These are phyloP conservation scores for Melanargia galathea DNA, from an alignment of 2,888 invertebrate genomes.

Conservation along the genomic window DNA sequence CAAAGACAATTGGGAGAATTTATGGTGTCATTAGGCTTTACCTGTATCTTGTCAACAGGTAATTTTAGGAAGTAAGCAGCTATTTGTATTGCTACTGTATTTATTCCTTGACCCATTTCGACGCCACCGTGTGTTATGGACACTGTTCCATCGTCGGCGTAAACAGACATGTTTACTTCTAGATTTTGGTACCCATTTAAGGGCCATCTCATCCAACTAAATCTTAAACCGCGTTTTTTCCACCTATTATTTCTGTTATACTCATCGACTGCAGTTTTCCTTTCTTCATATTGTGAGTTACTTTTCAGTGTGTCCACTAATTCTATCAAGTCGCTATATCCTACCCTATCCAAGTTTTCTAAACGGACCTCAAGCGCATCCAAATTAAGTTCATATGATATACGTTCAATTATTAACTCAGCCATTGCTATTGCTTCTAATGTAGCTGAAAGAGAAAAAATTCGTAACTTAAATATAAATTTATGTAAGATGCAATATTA, in stretches of 20 bases:
- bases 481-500: neutral
- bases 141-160: constrained; percentile 86
- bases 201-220: constrained; percentile 87
- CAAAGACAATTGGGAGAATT: constrained; percentile 79
- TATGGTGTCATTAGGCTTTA: constrained; percentile 81
- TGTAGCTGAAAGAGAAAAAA: constrained; percentile 67
- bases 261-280: constrained; percentile 67
- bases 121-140: constrained; percentile 84
- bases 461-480: neutral
- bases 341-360: constrained; percentile 56
- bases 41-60: constrained; percentile 80
- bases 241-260: constrained; percentile 87
- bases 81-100: constrained; percentile 88
- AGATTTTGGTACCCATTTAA: constrained; percentile 71
- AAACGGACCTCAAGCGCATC: constrained; percentile 81
- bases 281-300: constrained; percentile 70
- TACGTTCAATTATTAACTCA: constrained; percentile 85
- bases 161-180: constrained; percentile 85
- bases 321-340: constrained; percentile 67
- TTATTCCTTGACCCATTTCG: constrained; percentile 89
- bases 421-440: constrained; percentile 84
- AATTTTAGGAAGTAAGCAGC: constrained; percentile 86
- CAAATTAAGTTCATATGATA: constrained; percentile 78
- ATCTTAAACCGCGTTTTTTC: constrained; percentile 89
- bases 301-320: constrained; percentile 70